Evolutionary conservation across 30 jellyfish, hydroid and myxozoan species (phyloP).

Genomic region (Aurelia coerulea): DNA sequence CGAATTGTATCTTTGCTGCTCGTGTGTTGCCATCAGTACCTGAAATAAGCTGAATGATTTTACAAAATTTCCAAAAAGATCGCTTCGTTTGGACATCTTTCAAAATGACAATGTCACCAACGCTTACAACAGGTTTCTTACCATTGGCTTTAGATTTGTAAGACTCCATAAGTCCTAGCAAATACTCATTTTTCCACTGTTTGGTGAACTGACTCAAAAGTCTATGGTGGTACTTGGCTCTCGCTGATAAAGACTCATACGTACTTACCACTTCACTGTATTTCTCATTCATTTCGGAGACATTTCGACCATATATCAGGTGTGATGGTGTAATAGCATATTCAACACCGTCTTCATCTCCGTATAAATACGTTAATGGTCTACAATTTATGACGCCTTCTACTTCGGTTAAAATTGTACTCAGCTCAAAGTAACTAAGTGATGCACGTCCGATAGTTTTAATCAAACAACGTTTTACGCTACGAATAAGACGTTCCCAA

Average conservation of each 20-base stretch:
- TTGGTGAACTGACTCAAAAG: constrained; percentile 22
- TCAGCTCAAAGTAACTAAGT: constrained; percentile 30
- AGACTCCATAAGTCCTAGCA: constrained; percentile 20
- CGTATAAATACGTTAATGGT: constrained; percentile 33
- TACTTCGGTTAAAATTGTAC: constrained; percentile 43
- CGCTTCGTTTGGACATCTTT: constrained; percentile 37
- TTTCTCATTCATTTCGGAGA: neutral
- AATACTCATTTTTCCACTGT: constrained; percentile 52
- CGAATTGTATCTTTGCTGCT: constrained; percentile 42
- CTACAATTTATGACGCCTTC: constrained; percentile 30
- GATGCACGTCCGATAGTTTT: neutral
- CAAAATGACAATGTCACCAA: constrained; percentile 21
- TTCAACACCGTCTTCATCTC: constrained; percentile 11
- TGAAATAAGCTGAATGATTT: constrained; percentile 8
- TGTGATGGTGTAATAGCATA: constrained; percentile 44
- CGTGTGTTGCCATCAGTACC: constrained; percentile 51
- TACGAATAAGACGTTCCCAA: neutral
- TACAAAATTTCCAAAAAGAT: constrained; percentile 31
- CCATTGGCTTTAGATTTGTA: neutral
- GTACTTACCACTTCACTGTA: constrained; percentile 46
- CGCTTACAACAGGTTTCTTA: neutral
- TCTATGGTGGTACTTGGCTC: constrained; percentile 24
- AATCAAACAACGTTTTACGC: neutral
- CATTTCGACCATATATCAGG: constrained; percentile 28
- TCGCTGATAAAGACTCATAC: constrained; percentile 14